These are phyloP conservation scores for Catharus bicknelli DNA, from an alignment of 2,113 vertebrate genomes.

Conservation along the genomic window DNA sequence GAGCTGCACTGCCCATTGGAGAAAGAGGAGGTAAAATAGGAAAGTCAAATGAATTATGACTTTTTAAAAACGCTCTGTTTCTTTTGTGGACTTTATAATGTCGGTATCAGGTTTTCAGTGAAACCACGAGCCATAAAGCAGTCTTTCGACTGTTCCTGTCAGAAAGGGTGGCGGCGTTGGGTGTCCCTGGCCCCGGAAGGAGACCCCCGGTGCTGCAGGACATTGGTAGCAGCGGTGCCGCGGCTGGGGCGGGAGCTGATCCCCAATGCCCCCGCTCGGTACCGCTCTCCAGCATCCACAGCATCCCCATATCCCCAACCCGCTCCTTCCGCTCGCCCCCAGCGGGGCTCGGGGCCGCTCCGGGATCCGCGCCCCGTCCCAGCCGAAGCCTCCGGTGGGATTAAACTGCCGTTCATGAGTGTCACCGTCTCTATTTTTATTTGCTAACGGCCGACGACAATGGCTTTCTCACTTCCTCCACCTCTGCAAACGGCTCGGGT, in stretches of 20 bases:
- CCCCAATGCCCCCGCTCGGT: fast-evolving
- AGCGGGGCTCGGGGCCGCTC: background rate
- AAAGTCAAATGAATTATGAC: background rate
- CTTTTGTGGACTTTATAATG: background rate
- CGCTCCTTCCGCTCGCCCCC: background rate
- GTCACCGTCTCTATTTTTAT: background rate
- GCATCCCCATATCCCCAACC: background rate
- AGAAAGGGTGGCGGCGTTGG: fast-evolving
- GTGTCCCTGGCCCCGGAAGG: background rate
- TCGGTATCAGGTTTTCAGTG: background rate
- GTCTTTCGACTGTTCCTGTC: background rate
- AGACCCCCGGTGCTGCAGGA: background rate
- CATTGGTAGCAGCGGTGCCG: background rate
- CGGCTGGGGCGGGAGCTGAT: background rate
- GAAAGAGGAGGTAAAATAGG: background rate
- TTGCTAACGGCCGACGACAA: too few relatives aligned
- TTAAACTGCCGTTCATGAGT: background rate
- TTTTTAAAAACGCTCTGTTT: fast-evolving
- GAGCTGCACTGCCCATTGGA: background rate
- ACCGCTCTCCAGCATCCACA: background rate
- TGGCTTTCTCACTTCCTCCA: background rate
- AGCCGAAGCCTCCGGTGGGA: background rate
- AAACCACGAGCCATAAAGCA: fast-evolving
- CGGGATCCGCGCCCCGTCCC: background rate
- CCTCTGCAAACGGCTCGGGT: background rate